These are phyloP conservation scores for Pammene fasciana DNA, from an alignment of 2,888 invertebrate genomes.

Conservation along the genomic window DNA sequence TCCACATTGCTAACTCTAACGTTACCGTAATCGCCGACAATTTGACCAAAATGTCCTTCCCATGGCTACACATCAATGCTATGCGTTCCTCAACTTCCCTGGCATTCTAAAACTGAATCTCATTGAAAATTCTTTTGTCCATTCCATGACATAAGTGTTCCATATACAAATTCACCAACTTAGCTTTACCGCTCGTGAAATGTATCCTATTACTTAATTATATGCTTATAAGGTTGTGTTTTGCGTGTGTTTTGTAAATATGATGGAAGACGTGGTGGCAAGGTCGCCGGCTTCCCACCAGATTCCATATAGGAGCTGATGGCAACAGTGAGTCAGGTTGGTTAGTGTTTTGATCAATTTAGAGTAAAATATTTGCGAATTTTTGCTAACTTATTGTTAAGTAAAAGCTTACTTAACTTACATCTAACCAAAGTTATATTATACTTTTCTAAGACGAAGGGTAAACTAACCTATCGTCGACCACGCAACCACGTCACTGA, in stretches of 20 bases:
- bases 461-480: too few species aligned
- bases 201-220: background rate
- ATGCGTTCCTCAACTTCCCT: slow-evolving; percentile 1
- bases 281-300: slow-evolving; percentile 38
- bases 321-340: slow-evolving; percentile 39
- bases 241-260: background rate
- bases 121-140: slow-evolving; percentile 32
- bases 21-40: background rate
- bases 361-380: slow-evolving; percentile 2
- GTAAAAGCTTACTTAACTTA: too few species aligned
- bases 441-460: too few species aligned
- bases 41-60: background rate
- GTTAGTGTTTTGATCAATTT: slow-evolving; percentile 27
- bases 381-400: background rate
- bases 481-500: too few species aligned
- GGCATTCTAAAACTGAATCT: slow-evolving; percentile 5
- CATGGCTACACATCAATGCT: slow-evolving; percentile 8
- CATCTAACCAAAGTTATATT: too few species aligned
- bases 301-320: slow-evolving; percentile 31
- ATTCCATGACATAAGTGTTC: slow-evolving; percentile 33
- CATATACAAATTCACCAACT: slow-evolving; percentile 24
- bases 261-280: slow-evolving; percentile 14
- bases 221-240: background rate
- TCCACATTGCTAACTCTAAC: too few species aligned
- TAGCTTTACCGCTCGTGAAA: slow-evolving; percentile 3